Percentiles rank a stretch among this genome's conserved stretches.
phyloP scores from a whole-genome alignment of 2,797 vertebrate genomes.

The Carcharodon carcharias region DNA sequence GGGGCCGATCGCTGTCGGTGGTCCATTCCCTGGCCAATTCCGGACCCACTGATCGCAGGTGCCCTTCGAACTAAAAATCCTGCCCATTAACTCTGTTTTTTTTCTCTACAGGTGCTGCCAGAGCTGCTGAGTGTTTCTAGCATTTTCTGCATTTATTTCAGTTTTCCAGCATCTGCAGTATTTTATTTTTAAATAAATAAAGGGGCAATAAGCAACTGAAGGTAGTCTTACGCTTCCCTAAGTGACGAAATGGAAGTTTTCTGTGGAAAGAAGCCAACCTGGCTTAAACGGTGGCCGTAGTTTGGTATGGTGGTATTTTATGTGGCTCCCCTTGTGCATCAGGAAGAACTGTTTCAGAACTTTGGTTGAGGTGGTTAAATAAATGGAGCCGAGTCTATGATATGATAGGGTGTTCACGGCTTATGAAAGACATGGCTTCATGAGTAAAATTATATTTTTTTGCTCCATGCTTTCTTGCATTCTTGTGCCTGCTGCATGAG shows the following conservation, averaged over 20 bases:
- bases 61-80: too few relatives aligned
- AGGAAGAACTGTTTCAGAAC: not conserved
- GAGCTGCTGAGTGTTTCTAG: too few relatives aligned
- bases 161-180: too few relatives aligned
- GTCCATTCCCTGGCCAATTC: too few relatives aligned
- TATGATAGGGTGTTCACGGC: not conserved
- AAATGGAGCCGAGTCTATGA: not conserved
- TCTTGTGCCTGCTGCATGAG: not conserved
- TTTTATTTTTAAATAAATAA: not conserved
- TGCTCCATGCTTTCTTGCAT: not conserved
- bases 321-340: not conserved
- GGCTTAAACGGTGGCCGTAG: not conserved
- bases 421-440: too few relatives aligned
- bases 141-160: too few relatives aligned
- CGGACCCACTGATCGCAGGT: too few relatives aligned
- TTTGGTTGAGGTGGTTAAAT: not conserved
- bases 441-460: not conserved
- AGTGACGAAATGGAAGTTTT: not conserved
- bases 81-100: too few relatives aligned
- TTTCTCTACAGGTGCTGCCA: too few relatives aligned
- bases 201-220: not conserved
- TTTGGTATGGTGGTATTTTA: not conserved
- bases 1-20: too few relatives aligned
- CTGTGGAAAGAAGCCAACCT: not conserved
- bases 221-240: not conserved